Conservation (phyloP, 2,797 vertebrate genomes). For the Podarcis siculus region DNA sequence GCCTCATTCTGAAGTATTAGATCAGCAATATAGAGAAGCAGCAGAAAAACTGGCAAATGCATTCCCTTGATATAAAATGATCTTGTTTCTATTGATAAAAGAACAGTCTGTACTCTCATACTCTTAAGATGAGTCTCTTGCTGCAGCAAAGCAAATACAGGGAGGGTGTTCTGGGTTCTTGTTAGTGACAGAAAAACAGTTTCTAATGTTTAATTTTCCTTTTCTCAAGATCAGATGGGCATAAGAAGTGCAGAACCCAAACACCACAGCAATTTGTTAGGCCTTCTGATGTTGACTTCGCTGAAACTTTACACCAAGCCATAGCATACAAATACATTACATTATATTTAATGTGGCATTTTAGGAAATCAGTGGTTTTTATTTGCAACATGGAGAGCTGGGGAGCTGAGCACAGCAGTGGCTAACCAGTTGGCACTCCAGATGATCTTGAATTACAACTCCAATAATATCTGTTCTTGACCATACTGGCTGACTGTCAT, state of each 20-base stretch:
- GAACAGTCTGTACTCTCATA: neutral
- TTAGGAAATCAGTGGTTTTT: neutral
- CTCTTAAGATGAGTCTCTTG: neutral
- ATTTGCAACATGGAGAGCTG: neutral
- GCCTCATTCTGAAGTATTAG: neutral
- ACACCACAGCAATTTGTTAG: neutral
- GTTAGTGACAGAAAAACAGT: neutral
- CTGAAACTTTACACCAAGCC: neutral
- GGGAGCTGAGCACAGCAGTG: neutral
- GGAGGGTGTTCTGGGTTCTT: neutral
- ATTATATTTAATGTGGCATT: neutral
- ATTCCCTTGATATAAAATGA: neutral
- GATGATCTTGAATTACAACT: neutral
- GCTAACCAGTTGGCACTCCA: neutral
- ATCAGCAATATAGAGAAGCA: neutral
- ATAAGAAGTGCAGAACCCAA: neutral
- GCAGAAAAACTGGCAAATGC: neutral
- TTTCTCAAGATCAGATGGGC: neutral
- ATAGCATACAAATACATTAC: neutral
- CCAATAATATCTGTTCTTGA: neutral
- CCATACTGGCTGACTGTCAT: no score
- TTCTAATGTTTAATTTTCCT: neutral
- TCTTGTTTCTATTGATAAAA: neutral
- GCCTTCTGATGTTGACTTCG: neutral
- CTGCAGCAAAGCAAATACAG: neutral